phyloP scores from a whole-genome alignment of 2,797 vertebrate genomes.

The Sciurus vulgaris region DNA sequence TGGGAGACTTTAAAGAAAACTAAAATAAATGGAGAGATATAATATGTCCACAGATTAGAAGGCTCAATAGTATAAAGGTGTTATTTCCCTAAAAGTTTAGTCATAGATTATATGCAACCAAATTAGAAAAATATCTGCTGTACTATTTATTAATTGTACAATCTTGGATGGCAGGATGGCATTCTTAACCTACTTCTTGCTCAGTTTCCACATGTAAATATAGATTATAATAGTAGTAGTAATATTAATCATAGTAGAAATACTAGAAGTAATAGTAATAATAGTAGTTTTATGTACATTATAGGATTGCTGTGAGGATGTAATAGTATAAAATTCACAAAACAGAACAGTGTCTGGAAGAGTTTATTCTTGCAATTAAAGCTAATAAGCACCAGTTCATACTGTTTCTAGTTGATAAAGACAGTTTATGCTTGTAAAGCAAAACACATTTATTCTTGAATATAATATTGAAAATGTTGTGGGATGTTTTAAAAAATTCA shows the following conservation, averaged over 20 bases:
- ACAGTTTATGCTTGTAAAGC: not conserved
- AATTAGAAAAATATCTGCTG: not conserved
- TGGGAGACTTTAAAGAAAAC: not conserved
- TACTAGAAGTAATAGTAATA: not conserved
- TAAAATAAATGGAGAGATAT: not conserved
- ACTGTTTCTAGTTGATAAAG: not conserved
- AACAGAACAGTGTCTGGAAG: not conserved
- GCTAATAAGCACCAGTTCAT: not conserved
- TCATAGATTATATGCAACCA: not conserved
- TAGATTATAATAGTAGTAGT: not conserved
- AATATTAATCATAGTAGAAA: not conserved
- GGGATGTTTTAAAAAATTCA: not conserved
- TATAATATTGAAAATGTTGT: not conserved
- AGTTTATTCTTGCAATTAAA: not conserved
- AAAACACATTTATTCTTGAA: not conserved
- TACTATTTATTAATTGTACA: constrained; percentile 47
- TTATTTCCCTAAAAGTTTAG: not conserved
- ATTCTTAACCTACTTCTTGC: not conserved
- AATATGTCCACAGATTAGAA: not conserved
- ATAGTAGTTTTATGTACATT: not conserved
- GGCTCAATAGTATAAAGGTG: not conserved
- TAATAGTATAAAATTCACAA: not conserved
- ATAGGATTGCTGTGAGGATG: not conserved
- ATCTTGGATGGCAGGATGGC: not conserved
- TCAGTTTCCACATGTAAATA: not conserved